phyloP scores from a whole-genome alignment of 2,888 invertebrate genomes.

The Pandemis corylana region DNA sequence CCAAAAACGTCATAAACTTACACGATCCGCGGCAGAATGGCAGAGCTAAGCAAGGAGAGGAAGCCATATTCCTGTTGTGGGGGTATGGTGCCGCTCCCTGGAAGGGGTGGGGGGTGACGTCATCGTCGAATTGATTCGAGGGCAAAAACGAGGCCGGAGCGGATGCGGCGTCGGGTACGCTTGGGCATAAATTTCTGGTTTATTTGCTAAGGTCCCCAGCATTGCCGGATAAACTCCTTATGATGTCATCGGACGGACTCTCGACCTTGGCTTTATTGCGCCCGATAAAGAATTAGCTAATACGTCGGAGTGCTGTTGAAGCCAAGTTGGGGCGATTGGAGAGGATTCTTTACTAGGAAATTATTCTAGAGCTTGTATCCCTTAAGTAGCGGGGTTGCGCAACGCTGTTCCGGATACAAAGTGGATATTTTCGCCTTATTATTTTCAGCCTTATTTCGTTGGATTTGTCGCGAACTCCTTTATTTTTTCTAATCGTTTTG shows the following conservation, averaged over 20 bases:
- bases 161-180: conserved; percentile 70
- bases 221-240: conserved; percentile 37
- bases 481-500: too few species aligned
- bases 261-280: conserved; percentile 39
- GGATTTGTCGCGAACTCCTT: background rate
- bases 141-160: conserved; percentile 78
- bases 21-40: conserved; percentile 53
- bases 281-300: conserved; percentile 40
- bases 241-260: conserved; percentile 37
- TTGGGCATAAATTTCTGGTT: conserved; percentile 73
- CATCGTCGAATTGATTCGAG: conserved; percentile 80
- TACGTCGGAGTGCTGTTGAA: conserved; percentile 21
- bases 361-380: conserved; percentile 17
- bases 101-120: conserved; percentile 67
- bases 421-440: background rate
- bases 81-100: conserved; percentile 48
- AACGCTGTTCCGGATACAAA: conserved; percentile 4
- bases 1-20: conserved; percentile 34
- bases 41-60: conserved; percentile 65
- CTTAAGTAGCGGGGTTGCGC: conserved; percentile 7
- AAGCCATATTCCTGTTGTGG: conserved; percentile 67
- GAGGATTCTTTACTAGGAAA: conserved; percentile 21
- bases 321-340: conserved; percentile 19
- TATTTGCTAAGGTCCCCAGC: conserved; percentile 64
- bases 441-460: conserved; percentile 1